phyloP scores from a whole-genome alignment of 1,140 invertebrate genomes.

The Drosophila gunungcola region DNA sequence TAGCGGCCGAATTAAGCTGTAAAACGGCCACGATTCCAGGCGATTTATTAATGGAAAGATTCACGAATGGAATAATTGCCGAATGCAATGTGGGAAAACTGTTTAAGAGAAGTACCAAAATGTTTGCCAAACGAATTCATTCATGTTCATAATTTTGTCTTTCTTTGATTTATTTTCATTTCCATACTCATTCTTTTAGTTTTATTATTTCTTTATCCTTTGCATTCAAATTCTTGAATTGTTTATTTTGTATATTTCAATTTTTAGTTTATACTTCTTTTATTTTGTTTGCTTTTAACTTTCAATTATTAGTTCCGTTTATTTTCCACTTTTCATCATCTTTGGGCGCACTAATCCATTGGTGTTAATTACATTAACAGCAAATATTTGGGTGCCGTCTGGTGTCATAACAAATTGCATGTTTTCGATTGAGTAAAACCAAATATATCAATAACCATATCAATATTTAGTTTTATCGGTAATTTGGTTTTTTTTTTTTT shows the following conservation, averaged over 20 bases:
- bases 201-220: too few species aligned
- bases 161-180: too few species aligned
- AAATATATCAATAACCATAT: background rate
- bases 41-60: conserved; percentile 25
- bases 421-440: conserved; percentile 13
- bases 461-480: conserved; percentile 7
- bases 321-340: conserved; percentile 14
- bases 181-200: too few species aligned
- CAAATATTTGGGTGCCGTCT: background rate
- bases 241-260: too few species aligned
- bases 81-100: background rate
- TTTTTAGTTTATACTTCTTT: too few species aligned
- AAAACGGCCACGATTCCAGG: conserved; percentile 16
- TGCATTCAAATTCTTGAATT: too few species aligned
- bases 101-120: background rate
- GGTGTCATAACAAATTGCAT: conserved; percentile 11
- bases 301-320: too few species aligned
- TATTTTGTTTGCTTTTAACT: background rate
- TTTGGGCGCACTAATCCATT: background rate
- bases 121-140: too few species aligned
- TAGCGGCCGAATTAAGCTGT: conserved; percentile 32
- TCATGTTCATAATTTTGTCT: too few species aligned
- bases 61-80: background rate
- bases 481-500: background rate
- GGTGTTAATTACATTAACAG: conserved; percentile 40